Evolutionary conservation across 2,797 vertebrate species (phyloP), one percentile per base, ranked within the genome.

Genomic region (Sciaenops ocellatus): DNA sequence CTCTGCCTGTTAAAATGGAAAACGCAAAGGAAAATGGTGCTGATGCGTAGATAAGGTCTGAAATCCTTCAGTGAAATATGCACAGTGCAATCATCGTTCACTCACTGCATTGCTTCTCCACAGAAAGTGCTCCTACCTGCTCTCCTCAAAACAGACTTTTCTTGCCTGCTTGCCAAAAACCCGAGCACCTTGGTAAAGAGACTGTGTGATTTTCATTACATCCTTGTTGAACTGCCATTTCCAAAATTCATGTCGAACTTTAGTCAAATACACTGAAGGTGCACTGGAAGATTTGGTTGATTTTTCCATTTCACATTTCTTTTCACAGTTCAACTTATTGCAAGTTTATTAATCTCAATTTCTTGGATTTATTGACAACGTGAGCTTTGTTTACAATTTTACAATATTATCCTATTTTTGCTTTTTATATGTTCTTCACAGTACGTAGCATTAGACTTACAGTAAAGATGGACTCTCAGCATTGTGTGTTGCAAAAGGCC

Each of bases 41-140:
- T 57, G 73, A 82, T 44, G 64, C 44, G 13, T 38, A 55, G 10
- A 13, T 73, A 57, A 76, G 51, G 30, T 65, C 6, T 41, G 50
- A 61, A 48, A 67, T 55, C 62, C 10, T 22, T 68, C 34, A 24
- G 24, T 75, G 63, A 69, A 41, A 38, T 6, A 41, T 38, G 11
- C 60, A 26, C 16, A 5, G 16, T 28, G 60, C 51, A 42, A 67
- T 73, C n/a, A 12, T 13, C 50, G 30, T 44, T 54, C 51, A 47
- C 54, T 56, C 50, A 28, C 1, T 28, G 16, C 10, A 16, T 51
- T 69, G 9, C 13, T 26, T 28, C 54, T 22, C 22, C 15, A 8
- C 6, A 47, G 64, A 34, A 7, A 57, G 28, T 26, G 6, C 1
- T 24, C 60, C 48, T 6, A 18, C 48, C 16, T 48, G 7, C 55